These are phyloP conservation scores for Mizuhopecten yessoensis DNA, from an alignment of 1,140 invertebrate species.

Conservation along the genomic window DNA sequence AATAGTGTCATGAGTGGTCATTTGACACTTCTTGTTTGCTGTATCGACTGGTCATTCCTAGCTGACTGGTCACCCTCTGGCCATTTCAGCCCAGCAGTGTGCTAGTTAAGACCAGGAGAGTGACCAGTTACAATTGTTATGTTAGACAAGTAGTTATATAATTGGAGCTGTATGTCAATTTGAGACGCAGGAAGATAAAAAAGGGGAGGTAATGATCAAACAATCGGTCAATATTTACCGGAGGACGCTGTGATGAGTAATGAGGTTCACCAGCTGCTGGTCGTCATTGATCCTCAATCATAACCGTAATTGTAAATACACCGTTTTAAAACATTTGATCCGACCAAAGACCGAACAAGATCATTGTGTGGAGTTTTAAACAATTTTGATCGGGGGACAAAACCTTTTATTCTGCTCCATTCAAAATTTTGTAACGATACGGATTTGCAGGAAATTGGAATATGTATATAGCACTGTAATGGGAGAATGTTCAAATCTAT, in stretches of 20 bases:
- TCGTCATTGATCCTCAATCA: background rate
- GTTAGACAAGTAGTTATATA: background rate
- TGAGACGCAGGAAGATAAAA: slow-evolving; percentile 5
- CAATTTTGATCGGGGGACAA: background rate
- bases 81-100: background rate
- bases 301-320: background rate
- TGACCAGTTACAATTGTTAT: background rate
- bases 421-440: background rate
- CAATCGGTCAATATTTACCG: slow-evolving; percentile 33
- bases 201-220: slow-evolving; percentile 8
- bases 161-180: background rate
- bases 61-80: slow-evolving; percentile 9
- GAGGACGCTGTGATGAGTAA: slow-evolving; percentile 30
- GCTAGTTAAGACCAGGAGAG: background rate
- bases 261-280: background rate
- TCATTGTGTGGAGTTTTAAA: background rate
- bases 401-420: background rate
- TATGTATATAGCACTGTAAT: too few relatives aligned
- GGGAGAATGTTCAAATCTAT: too few relatives aligned
- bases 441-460: background rate
- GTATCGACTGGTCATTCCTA: background rate
- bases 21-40: background rate
- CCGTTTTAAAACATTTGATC: background rate
- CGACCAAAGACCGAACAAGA: background rate
- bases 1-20: background rate